Evolutionary conservation across 2,113 vertebrate species (phyloP).

Genomic region (Elephantulus edwardii): DNA sequence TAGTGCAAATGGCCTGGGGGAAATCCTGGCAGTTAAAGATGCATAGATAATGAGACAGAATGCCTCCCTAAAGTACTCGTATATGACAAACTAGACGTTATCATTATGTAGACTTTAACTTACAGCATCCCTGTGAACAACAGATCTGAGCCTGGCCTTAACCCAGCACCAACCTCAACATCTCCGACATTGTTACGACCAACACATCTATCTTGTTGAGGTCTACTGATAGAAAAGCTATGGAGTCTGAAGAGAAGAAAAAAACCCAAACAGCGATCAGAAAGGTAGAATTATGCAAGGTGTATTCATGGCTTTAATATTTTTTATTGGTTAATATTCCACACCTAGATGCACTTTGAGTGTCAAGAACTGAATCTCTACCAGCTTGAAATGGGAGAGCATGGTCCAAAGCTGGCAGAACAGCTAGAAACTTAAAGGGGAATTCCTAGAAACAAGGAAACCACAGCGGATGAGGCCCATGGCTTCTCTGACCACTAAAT

Average conservation of each 20-base stretch:
- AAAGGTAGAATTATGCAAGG: background rate
- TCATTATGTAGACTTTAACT: no score
- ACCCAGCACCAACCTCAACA: no score
- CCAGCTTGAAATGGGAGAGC: background rate
- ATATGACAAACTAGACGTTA: no score
- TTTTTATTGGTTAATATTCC: background rate
- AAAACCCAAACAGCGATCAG: background rate
- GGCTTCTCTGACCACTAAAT: background rate
- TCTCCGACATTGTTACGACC: no score
- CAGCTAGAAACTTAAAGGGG: background rate
- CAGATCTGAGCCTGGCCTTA: no score
- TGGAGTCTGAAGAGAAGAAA: background rate
- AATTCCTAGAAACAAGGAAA: background rate
- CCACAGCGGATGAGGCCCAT: background rate
- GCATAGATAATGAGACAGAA: background rate
- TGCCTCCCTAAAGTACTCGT: background rate
- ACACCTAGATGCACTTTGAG: background rate
- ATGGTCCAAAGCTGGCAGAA: background rate
- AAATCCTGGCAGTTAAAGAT: background rate
- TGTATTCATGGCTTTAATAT: background rate
- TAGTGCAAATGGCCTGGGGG: background rate
- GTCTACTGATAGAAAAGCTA: background rate
- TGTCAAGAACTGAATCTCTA: background rate
- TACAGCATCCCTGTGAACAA: no score
- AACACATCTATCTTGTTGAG: no score